Evolutionary conservation across 2,888 invertebrate genomes (phyloP).

Genomic region (Encarsia formosa): DNA sequence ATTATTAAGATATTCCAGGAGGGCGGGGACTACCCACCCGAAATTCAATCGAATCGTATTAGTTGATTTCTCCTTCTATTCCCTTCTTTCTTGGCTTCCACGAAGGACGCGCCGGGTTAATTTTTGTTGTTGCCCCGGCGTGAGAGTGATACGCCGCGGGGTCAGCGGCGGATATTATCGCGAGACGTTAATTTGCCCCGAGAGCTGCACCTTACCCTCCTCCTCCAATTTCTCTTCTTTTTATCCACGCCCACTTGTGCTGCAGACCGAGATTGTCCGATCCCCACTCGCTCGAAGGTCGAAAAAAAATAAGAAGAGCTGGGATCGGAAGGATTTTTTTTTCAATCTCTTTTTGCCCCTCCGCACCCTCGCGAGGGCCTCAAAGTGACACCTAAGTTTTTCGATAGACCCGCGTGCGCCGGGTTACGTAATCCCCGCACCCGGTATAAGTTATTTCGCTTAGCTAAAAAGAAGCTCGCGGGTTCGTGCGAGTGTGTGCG

Average conservation of each 20-base stretch:
- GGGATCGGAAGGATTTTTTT: background rate
- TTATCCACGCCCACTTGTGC: conserved; percentile 51
- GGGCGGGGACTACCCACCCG: background rate
- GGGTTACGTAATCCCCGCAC: too few relatives aligned
- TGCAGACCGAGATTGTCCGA: conserved; percentile 51
- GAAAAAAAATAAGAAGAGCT: background rate
- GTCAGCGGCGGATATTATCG: conserved; percentile 52
- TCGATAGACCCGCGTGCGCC: too few relatives aligned
- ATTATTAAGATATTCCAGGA: conserved; percentile 14
- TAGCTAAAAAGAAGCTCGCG: too few relatives aligned
- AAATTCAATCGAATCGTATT: too few relatives aligned
- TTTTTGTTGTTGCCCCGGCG: too few relatives aligned
- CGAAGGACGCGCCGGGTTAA: too few relatives aligned
- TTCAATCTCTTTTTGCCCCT: conserved; percentile 2
- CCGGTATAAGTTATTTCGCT: too few relatives aligned
- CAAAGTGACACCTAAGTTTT: too few relatives aligned
- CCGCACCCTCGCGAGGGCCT: conserved; percentile 10
- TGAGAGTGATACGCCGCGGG: too few relatives aligned
- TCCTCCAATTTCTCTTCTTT: conserved; percentile 51
- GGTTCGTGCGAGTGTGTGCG: too few relatives aligned
- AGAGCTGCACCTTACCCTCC: conserved; percentile 41
- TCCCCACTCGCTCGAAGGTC: conserved; percentile 37
- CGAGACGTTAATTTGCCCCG: conserved; percentile 51
- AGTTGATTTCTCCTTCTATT: too few relatives aligned
- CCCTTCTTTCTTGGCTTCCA: too few relatives aligned